Conservation (phyloP, 2,888 invertebrate species). For the Patella ulyssiponensis region DNA sequence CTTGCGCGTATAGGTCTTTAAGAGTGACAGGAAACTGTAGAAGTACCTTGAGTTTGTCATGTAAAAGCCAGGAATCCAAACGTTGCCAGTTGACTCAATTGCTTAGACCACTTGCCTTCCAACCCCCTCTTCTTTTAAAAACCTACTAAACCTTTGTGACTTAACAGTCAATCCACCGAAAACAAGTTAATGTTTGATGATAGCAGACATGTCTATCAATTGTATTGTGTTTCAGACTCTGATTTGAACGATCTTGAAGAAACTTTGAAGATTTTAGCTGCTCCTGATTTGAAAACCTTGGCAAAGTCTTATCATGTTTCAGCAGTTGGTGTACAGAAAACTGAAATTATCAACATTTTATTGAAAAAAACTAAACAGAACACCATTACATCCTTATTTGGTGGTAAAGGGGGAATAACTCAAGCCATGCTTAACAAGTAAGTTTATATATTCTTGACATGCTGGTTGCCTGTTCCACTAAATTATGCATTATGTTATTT, state of each 20-base stretch:
- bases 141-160: too few species aligned
- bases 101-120: too few species aligned
- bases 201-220: too few species aligned
- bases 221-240: slow-evolving; percentile 36
- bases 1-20: too few species aligned
- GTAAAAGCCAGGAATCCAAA: too few species aligned
- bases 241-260: slow-evolving; percentile 62
- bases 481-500: background rate
- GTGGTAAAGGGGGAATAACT: slow-evolving; percentile 37
- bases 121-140: too few species aligned
- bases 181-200: too few species aligned
- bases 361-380: slow-evolving; percentile 68
- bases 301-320: slow-evolving; percentile 67
- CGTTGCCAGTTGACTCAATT: too few species aligned
- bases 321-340: slow-evolving; percentile 51
- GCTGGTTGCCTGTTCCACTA: background rate
- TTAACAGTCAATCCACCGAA: too few species aligned
- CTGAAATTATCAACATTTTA: slow-evolving; percentile 60
- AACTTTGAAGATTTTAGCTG: slow-evolving; percentile 66
- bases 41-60: too few species aligned
- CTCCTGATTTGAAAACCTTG: slow-evolving; percentile 68
- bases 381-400: slow-evolving; percentile 62
- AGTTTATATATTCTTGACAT: background rate
- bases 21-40: too few species aligned
- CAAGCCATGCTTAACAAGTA: slow-evolving; percentile 47